phyloP scores from a whole-genome alignment of 2,113 vertebrate genomes.

The Pseudorhombus dupliciocellatus region DNA sequence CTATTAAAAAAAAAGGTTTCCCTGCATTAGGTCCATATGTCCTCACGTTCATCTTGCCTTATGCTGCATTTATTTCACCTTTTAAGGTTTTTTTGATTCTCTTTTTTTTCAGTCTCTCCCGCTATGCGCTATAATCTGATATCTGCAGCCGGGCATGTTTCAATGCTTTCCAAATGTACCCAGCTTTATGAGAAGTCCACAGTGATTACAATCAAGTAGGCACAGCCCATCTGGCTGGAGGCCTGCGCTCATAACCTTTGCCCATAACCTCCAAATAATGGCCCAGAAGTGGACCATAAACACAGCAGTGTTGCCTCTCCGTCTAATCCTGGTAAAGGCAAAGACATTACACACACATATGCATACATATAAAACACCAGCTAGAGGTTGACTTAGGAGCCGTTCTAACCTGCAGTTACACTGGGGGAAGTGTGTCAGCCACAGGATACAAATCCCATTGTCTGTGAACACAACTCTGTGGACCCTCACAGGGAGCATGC shows the following conservation, averaged over 20 bases:
- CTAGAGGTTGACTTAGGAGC: background rate
- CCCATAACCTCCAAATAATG: conserved; percentile 57
- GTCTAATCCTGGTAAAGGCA: conserved; percentile 32
- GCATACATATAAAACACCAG: conserved; percentile 12
- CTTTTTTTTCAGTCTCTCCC: background rate
- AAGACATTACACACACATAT: conserved; percentile 56
- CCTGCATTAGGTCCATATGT: conserved; percentile 3
- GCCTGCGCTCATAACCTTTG: conserved; percentile 45
- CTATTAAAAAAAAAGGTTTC: background rate
- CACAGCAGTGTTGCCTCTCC: conserved; percentile 9
- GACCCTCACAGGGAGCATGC: conserved; percentile 43
- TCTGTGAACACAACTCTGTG: conserved; percentile 11
- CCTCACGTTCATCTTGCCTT: background rate
- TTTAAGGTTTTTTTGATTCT: background rate
- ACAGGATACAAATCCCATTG: conserved; percentile 48
- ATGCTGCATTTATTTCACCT: conserved; percentile 1
- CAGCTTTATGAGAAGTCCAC: conserved; percentile 37
- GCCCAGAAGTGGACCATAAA: conserved; percentile 54
- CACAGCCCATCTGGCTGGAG: conserved; percentile 30
- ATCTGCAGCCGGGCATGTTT: conserved; percentile 3
- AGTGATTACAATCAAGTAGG: conserved; percentile 57
- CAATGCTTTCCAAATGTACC: conserved; percentile 4
- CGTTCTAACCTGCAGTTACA: conserved; percentile 43
- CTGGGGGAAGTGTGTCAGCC: conserved; percentile 18
- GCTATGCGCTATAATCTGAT: conserved; percentile 4